These are phyloP conservation scores for Coregonus clupeaformis DNA, from an alignment of 2,113 vertebrate genomes.

Conservation along the genomic window DNA sequence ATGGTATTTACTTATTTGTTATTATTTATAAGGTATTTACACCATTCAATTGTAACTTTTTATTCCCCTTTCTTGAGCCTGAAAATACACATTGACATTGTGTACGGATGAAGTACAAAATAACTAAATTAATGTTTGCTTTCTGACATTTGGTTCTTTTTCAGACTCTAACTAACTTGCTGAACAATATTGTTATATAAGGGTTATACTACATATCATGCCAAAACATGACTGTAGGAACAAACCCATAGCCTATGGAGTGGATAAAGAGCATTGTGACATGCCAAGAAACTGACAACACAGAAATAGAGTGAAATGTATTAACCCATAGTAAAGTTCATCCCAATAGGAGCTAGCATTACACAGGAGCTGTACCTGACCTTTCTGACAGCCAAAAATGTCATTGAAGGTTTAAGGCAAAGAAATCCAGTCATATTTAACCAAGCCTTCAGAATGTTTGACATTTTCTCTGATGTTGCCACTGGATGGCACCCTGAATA, in stretches of 20 bases:
- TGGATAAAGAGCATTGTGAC: not conserved
- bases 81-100: too few species aligned
- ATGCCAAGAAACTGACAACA: not conserved
- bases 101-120: too few species aligned
- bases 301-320: conserved; percentile 54
- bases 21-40: too few species aligned
- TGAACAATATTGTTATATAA: too few species aligned
- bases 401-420: conserved; percentile 74
- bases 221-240: too few species aligned
- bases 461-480: conserved; percentile 79
- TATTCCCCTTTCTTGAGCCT: too few species aligned
- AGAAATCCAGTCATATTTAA: conserved; percentile 75
- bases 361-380: conserved; percentile 69
- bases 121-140: too few species aligned
- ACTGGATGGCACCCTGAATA: conserved; percentile 72
- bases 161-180: too few species aligned
- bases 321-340: conserved; percentile 73
- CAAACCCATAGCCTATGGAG: not conserved
- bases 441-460: conserved; percentile 76
- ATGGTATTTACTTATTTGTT: too few species aligned
- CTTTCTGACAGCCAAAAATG: conserved; percentile 76
- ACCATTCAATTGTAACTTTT: too few species aligned
- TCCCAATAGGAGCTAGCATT: conserved; percentile 72
- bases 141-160: too few species aligned
- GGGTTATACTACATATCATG: too few species aligned